phyloP scores from a whole-genome alignment of 2,888 invertebrate species.

The Papilio demoleus region DNA sequence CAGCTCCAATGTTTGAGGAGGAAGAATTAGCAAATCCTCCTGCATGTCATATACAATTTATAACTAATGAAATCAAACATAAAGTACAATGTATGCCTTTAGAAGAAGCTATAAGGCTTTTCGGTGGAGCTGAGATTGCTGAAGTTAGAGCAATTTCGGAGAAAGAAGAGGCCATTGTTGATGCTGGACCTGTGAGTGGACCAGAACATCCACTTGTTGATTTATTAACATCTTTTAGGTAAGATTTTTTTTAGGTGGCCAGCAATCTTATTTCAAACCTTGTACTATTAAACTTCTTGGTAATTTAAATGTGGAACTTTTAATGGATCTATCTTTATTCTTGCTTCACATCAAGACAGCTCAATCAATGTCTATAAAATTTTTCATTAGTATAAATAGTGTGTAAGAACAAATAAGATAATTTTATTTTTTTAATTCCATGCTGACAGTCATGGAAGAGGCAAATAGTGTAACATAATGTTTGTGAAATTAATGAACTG shows the following conservation, averaged over 20 bases:
- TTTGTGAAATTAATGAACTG: no score
- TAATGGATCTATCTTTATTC: no score
- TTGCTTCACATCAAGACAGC: no score
- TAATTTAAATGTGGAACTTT: no score
- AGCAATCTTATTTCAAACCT: no score
- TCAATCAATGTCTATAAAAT: no score
- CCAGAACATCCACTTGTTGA: conserved; percentile 75
- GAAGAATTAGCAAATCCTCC: conserved; percentile 37
- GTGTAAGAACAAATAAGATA: no score
- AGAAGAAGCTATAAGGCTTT: conserved; percentile 66
- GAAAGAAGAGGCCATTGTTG: conserved; percentile 68
- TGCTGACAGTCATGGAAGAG: no score
- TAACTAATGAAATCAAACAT: conserved; percentile 42
- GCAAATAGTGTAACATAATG: no score
- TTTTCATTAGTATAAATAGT: no score
- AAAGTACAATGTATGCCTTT: conserved; percentile 63
- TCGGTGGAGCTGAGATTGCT: conserved; percentile 67
- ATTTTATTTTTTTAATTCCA: no score
- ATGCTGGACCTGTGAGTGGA: conserved; percentile 63
- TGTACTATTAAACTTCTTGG: no score
- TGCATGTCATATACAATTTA: conserved; percentile 29
- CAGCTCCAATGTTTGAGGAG: conserved; percentile 67
- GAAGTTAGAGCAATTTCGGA: conserved; percentile 68
- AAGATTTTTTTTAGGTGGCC: not conserved
- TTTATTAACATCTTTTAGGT: conserved; percentile 75